A percentile compares a stretch with the other conserved stretches of the same genome.
phyloP scores from a whole-genome alignment of 2,888 invertebrate species.

The Lissonota sp. region DNA sequence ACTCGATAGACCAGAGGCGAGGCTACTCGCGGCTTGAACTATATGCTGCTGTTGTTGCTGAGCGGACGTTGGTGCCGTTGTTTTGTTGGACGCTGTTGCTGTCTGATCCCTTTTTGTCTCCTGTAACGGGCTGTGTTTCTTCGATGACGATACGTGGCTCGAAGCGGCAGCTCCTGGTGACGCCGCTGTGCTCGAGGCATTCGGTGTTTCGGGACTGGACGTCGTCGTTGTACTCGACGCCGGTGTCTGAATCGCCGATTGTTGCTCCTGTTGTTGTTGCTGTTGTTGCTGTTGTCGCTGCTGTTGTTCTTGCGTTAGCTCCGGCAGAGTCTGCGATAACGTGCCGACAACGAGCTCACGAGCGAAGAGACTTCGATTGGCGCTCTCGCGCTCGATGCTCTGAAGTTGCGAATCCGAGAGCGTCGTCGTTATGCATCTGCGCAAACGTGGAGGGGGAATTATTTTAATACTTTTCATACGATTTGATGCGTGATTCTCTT shows the following conservation, averaged over 20 bases:
- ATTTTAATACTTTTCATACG: slow-evolving; percentile 35
- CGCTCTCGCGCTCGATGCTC: slow-evolving; percentile 81
- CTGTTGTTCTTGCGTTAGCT: slow-evolving; percentile 76
- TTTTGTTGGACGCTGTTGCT: slow-evolving; percentile 61
- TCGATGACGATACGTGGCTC: slow-evolving; percentile 51
- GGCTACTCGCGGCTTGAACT: slow-evolving; percentile 66
- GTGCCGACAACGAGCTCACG: slow-evolving; percentile 81
- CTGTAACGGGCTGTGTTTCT: slow-evolving; percentile 75
- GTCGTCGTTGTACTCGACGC: slow-evolving; percentile 75
- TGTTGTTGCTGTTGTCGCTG: slow-evolving; percentile 74
- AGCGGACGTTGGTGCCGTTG: slow-evolving; percentile 61
- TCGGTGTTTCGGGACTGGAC: slow-evolving; percentile 78
- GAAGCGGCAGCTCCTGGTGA: slow-evolving; percentile 62
- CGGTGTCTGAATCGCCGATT: slow-evolving; percentile 73
- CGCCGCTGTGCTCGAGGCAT: slow-evolving; percentile 67
- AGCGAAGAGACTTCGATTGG: slow-evolving; percentile 80
- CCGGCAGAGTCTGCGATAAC: slow-evolving; percentile 79
- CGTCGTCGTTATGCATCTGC: slow-evolving; percentile 81
- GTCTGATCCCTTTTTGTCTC: slow-evolving; percentile 77
- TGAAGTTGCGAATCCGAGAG: slow-evolving; percentile 80
- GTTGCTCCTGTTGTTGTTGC: slow-evolving; percentile 73
- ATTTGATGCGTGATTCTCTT: not conserved
- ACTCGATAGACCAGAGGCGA: slow-evolving; percentile 72
- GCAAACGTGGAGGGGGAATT: slow-evolving; percentile 57
- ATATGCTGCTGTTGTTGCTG: slow-evolving; percentile 69